Conservation (phyloP, 2,797 vertebrate genomes). For the Tiaroga cobitis region DNA sequence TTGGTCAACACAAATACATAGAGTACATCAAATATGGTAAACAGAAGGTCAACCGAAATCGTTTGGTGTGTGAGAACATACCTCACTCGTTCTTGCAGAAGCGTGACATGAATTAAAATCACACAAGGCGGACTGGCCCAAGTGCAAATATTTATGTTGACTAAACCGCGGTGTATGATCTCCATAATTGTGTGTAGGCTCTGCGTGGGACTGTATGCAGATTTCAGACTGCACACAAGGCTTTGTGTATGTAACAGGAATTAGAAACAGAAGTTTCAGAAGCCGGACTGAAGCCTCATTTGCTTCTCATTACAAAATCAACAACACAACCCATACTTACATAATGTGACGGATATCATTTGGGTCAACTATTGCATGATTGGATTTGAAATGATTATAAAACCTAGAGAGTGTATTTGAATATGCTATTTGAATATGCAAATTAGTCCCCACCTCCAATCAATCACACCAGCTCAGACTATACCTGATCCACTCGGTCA, state of each 20-base stretch:
- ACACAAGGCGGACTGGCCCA: neutral
- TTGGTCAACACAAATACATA: neutral
- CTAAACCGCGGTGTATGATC: conserved; percentile 71
- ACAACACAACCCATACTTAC: neutral
- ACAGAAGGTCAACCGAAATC: neutral
- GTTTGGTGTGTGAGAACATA: neutral
- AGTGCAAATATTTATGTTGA: conserved; percentile 58
- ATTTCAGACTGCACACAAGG: conserved; percentile 58
- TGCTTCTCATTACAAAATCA: conserved; percentile 1
- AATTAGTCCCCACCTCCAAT: neutral
- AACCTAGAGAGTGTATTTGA: neutral
- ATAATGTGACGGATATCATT: neutral
- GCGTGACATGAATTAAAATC: neutral
- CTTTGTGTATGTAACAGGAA: conserved; percentile 41
- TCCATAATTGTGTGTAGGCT: conserved; percentile 63
- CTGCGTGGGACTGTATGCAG: conserved; percentile 67
- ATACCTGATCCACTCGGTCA: neutral
- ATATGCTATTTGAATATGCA: neutral
- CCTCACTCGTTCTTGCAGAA: neutral
- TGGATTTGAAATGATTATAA: neutral
- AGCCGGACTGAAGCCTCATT: neutral
- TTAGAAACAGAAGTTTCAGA: conserved; percentile 36
- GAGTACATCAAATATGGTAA: neutral
- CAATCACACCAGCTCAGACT: neutral
- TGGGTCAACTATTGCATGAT: neutral